phyloP scores from a whole-genome alignment of 2,113 vertebrate species.

The Strigops habroptila region DNA sequence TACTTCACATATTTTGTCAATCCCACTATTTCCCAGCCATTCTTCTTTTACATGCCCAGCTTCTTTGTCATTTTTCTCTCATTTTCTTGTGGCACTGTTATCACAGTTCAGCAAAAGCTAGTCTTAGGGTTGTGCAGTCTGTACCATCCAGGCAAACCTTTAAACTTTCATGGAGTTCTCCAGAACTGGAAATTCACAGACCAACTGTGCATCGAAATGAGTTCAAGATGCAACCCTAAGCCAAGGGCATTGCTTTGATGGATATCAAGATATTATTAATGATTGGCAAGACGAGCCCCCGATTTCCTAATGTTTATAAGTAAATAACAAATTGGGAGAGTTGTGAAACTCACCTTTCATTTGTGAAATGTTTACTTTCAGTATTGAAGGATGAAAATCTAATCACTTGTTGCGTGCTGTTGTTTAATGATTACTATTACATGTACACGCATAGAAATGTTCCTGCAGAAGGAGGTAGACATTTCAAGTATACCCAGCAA shows the following conservation, averaged over 20 bases:
- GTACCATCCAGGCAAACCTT: neutral
- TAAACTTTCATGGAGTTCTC: neutral
- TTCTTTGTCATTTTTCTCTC: neutral
- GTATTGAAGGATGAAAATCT: neutral
- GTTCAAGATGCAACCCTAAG: neutral
- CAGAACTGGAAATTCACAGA: neutral
- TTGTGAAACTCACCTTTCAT: slow-evolving; percentile 34
- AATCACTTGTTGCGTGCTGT: neutral
- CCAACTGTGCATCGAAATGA: fast-evolving
- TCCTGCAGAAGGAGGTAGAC: neutral
- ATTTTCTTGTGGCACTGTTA: neutral
- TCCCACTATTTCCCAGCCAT: neutral
- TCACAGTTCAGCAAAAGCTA: neutral
- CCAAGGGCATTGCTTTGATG: neutral
- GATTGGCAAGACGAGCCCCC: neutral
- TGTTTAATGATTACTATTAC: slow-evolving; percentile 2
- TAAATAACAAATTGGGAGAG: neutral
- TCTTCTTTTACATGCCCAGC: neutral
- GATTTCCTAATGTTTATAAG: slow-evolving; percentile 43
- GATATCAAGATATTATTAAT: neutral
- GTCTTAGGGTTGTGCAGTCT: neutral
- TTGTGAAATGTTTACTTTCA: slow-evolving; percentile 62
- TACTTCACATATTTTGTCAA: neutral
- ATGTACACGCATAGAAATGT: neutral
- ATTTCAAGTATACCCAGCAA: neutral